Evolutionary conservation across 2,113 vertebrate species (phyloP).

Genomic region (Microcebus lehilahytsara): DNA sequence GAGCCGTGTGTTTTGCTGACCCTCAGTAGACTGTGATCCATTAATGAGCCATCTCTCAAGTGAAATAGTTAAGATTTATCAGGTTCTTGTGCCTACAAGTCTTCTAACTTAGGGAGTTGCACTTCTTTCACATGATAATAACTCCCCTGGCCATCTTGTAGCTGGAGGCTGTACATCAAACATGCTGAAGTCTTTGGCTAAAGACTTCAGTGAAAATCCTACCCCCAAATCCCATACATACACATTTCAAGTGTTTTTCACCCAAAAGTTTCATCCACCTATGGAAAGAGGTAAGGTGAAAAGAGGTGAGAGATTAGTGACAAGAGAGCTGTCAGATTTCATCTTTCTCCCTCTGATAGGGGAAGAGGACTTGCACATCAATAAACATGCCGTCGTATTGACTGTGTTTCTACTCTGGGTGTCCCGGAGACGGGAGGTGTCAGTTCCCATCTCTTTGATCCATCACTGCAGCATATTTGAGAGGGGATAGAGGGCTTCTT

Average conservation of each 20-base stretch:
- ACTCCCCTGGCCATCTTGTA: background rate
- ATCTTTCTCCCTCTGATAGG: constrained; percentile 18
- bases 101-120: background rate
- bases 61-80: background rate
- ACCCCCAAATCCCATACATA: background rate
- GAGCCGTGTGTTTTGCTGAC: background rate
- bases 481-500: constrained; percentile 19
- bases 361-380: constrained; percentile 45
- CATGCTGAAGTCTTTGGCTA: background rate
- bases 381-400: constrained; percentile 39
- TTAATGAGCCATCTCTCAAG: background rate
- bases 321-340: constrained; percentile 42
- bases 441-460: constrained; percentile 59
- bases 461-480: background rate
- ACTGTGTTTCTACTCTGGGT: constrained; percentile 16
- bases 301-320: background rate
- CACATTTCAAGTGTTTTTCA: background rate
- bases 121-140: background rate
- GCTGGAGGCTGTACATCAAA: background rate
- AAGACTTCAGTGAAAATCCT: background rate
- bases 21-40: background rate
- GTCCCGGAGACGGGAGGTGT: constrained; percentile 44
- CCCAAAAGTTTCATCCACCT: background rate
- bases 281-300: background rate
- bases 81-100: background rate